A percentile compares a stretch with the other conserved stretches of the same genome.
phyloP scores from a whole-genome alignment of 1,140 invertebrate genomes.

The Proctacanthus coquilletti region DNA sequence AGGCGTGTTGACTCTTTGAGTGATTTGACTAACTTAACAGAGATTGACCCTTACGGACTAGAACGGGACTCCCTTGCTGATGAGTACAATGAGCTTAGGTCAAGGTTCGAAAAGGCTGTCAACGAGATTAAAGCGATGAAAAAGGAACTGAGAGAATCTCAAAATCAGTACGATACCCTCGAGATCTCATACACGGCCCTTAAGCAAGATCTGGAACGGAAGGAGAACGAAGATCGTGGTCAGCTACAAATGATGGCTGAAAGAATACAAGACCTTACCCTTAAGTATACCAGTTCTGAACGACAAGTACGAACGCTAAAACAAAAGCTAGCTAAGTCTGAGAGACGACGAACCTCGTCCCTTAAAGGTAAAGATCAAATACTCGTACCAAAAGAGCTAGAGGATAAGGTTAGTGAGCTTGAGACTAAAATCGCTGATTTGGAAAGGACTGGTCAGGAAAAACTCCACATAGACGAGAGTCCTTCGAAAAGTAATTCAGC shows the following conservation, averaged over 20 bases:
- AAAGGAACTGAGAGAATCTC: constrained; percentile 60
- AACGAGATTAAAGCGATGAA: constrained; percentile 69
- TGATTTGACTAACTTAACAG: constrained; percentile 65
- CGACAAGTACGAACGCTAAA: constrained; percentile 63
- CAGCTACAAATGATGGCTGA: constrained; percentile 65
- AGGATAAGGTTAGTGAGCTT: constrained; percentile 62
- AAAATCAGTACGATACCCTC: constrained; percentile 60
- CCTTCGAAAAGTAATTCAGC: constrained; percentile 27
- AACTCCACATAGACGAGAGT: too few relatives aligned
- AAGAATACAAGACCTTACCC: constrained; percentile 69
- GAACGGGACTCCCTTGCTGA: constrained; percentile 64
- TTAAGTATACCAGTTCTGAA: constrained; percentile 64
- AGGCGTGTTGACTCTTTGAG: constrained; percentile 62
- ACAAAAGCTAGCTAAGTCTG: constrained; percentile 61
- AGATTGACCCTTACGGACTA: constrained; percentile 53
- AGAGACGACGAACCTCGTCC: constrained; percentile 63
- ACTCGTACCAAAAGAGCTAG: constrained; percentile 62
- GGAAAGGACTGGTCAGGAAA: constrained; percentile 30
- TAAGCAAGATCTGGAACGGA: constrained; percentile 50
- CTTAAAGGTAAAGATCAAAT: constrained; percentile 67
- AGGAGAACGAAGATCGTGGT: constrained; percentile 51
- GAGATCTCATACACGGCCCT: constrained; percentile 59
- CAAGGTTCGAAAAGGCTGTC: constrained; percentile 65
- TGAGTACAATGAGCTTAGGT: constrained; percentile 58
- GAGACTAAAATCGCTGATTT: constrained; percentile 58